phyloP scores from a whole-genome alignment of 1,140 invertebrate species.

The Drosophila pachea region DNA sequence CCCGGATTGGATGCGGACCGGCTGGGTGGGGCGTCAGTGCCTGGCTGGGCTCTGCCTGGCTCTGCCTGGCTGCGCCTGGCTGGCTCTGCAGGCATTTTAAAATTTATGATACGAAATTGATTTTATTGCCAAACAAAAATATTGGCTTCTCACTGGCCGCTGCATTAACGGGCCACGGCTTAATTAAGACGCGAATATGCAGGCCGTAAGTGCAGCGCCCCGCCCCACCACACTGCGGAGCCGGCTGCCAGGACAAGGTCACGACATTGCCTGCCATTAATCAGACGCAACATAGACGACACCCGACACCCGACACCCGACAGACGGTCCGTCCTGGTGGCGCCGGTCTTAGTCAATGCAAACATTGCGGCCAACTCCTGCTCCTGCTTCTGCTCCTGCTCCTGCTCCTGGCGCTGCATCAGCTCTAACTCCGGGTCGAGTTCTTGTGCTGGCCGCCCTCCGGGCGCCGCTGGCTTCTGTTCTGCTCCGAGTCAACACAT shows the following conservation, averaged over 20 bases:
- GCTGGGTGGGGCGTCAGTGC: not conserved
- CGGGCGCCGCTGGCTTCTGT: too few species aligned
- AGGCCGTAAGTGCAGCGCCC: too few species aligned
- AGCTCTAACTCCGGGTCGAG: too few species aligned
- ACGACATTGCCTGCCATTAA: slow-evolving; percentile 31
- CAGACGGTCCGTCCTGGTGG: not conserved
- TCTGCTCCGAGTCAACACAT: not conserved
- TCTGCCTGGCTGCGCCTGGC: not conserved
- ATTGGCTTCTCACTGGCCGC: slow-evolving; percentile 46
- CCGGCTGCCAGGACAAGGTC: slow-evolving; percentile 23
- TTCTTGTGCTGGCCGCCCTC: too few species aligned
- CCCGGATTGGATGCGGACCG: slow-evolving; percentile 8
- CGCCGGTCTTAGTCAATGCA: slow-evolving; percentile 19
- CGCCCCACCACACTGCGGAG: too few species aligned
- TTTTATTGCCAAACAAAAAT: slow-evolving; percentile 69
- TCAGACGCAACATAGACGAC: slow-evolving; percentile 2
- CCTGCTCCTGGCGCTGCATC: not conserved
- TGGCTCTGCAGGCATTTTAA: slow-evolving; percentile 29
- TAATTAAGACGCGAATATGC: slow-evolving; percentile 57
- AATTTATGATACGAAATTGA: slow-evolving; percentile 72
- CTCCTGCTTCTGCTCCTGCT: not conserved
- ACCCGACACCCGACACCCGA: too few species aligned
- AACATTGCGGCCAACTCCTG: slow-evolving; percentile 15
- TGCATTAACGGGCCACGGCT: slow-evolving; percentile 56
- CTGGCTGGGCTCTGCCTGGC: not conserved